Conservation (phyloP, 23 tunicate species). For the Diplosoma virens region DNA sequence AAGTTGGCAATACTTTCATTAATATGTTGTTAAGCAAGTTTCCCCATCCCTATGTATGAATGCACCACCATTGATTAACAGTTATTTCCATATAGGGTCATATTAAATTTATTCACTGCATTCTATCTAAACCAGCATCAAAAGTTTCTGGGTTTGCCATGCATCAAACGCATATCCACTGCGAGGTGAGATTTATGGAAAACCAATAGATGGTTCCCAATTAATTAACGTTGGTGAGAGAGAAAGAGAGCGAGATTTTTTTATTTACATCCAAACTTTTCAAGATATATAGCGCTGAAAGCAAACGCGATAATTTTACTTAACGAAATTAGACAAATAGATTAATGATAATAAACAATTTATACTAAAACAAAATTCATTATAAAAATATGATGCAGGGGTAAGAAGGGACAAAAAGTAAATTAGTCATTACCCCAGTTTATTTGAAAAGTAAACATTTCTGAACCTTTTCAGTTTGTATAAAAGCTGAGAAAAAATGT, state of each 20-base stretch:
- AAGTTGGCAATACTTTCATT: neutral
- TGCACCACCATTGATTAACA: neutral
- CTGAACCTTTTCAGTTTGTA: constrained; percentile 19
- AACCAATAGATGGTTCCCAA: constrained; percentile 24
- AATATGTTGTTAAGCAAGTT: neutral
- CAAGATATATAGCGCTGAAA: no score
- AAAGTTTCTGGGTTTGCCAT: neutral
- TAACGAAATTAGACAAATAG: no score
- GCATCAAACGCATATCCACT: constrained; percentile 22
- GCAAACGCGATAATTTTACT: no score
- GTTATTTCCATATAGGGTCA: constrained; percentile 9
- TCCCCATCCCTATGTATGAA: neutral
- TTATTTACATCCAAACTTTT: no score
- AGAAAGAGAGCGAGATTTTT: no score
- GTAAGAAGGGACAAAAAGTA: no score
- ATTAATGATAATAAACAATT: no score
- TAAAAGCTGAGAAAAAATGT: constrained; percentile 13
- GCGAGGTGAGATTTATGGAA: constrained; percentile 16
- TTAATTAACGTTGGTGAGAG: no score
- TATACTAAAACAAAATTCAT: no score
- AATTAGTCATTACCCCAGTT: no score
- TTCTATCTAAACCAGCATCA: neutral
- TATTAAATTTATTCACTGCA: neutral
- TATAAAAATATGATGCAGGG: no score
- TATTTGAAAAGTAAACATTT: constrained; percentile 8